Base-by-base conservation (phyloP, 2,888 invertebrate species). In the Thymelicus lineola region DNA sequence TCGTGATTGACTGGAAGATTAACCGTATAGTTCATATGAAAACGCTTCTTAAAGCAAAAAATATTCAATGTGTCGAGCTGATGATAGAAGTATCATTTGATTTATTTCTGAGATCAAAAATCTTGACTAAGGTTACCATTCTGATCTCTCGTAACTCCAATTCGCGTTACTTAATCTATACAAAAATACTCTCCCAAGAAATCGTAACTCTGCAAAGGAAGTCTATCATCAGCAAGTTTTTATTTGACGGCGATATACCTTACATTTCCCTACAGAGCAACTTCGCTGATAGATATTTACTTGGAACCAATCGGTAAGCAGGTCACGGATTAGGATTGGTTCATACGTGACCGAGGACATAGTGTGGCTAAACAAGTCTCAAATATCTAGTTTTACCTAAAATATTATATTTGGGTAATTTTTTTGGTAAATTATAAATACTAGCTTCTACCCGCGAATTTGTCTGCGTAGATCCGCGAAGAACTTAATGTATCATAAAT, bases 231-330 rank as follows among this genome's bases (percentile, higher is more conserved):
- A 35, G 28, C 17, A 55, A 55, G 55, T 55, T 55, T 28, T 55
- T 55, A 12, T 59, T 59, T 42, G 59, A 38, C 59, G 42, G 12
- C 59, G 57, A 72, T 70, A 72, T 71, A 71, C 75, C 74, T 75
- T 75, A 73, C 73, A 76, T 75, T 75, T 79, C 81, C 79, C 78
- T 76, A 76, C 78, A 79, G 82, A 82, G 77, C 77, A 75, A 78
- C 80, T 79, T 71, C 72, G 74, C 76, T 82, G 81, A 84, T 82
- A 83, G 81, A 82, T 84, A 80, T 83, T 84, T 79, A 82, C 77
- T 81, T 75, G 66, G 73, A 74, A 64, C 74, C 68, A 72, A 74
- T 84, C 74, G 63, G 66, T 72, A 84, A 70, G 74, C 78, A 17
- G 60, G 77, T 75, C 82, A 81, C 81, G 83, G 73, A 57, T 73